Conservation (phyloP, 2,113 vertebrate genomes). For the Vidua chalybeata region DNA sequence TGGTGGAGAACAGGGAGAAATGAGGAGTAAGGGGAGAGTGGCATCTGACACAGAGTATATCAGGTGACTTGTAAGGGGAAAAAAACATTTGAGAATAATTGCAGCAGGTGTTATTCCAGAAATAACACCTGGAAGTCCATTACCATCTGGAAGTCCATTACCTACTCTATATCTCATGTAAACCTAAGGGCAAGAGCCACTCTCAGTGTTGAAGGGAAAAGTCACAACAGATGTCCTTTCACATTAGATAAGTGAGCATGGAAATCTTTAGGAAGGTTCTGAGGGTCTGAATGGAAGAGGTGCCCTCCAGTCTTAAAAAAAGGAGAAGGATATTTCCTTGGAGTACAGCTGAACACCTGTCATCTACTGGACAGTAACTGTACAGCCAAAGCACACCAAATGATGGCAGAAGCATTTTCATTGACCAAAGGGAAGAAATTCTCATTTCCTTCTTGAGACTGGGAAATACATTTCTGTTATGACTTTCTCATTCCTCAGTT, state of each 20-base stretch:
- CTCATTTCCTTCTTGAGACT: background rate
- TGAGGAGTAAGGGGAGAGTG: background rate
- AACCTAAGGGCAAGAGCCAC: background rate
- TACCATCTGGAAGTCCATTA: background rate
- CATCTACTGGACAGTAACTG: background rate
- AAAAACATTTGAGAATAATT: background rate
- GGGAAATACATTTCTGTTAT: background rate
- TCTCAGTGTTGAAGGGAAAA: background rate
- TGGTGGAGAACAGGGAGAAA: background rate
- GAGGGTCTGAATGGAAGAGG: background rate
- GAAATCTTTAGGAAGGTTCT: background rate
- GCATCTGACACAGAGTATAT: background rate
- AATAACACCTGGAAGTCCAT: background rate
- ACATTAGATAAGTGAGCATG: background rate
- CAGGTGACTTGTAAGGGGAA: background rate
- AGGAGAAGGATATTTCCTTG: background rate
- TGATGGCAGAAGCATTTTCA: background rate
- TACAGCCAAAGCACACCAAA: background rate
- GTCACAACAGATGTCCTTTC: accelerated
- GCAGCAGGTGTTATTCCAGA: background rate
- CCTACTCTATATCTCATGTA: background rate
- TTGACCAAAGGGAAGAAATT: background rate
- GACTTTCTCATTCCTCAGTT: background rate
- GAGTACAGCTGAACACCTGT: background rate
- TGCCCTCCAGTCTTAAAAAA: background rate